Evolutionary conservation across 1,140 invertebrate genomes (phyloP).

Genomic region (Ridgeia piscesae): DNA sequence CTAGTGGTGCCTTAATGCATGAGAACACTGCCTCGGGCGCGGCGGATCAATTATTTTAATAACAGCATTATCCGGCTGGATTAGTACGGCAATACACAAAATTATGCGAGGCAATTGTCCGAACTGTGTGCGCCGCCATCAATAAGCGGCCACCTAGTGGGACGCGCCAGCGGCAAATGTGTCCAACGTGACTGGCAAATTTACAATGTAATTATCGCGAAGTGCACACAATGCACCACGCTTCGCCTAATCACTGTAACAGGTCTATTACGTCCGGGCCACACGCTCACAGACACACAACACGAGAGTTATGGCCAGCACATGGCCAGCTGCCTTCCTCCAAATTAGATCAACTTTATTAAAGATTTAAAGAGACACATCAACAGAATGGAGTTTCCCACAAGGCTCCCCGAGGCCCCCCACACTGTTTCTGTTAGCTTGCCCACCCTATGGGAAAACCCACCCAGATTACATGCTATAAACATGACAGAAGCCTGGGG

Average conservation of each 20-base stretch:
- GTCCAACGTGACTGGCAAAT: neutral
- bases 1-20: neutral
- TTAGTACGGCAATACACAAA: neutral
- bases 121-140: neutral
- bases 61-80: neutral
- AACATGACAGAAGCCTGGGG: neutral
- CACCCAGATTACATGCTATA: neutral
- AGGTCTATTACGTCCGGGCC: neutral
- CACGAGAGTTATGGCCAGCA: neutral
- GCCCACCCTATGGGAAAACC: neutral
- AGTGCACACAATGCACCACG: neutral
- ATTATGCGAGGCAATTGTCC: neutral
- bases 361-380: neutral
- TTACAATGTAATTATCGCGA: constrained; percentile 1
- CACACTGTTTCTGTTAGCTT: neutral
- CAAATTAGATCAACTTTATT: constrained; percentile 1
- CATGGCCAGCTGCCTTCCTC: neutral
- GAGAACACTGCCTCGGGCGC: neutral
- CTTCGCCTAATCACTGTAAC: neutral
- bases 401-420: too few species aligned
- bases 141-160: neutral
- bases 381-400: neutral
- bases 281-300: neutral
- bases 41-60: neutral
- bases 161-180: neutral